Evolutionary conservation across 92 coral and sea anemone genomes (phyloP), one percentile per base, ranked within the genome.

Genomic region (Actinernus sp.): DNA sequence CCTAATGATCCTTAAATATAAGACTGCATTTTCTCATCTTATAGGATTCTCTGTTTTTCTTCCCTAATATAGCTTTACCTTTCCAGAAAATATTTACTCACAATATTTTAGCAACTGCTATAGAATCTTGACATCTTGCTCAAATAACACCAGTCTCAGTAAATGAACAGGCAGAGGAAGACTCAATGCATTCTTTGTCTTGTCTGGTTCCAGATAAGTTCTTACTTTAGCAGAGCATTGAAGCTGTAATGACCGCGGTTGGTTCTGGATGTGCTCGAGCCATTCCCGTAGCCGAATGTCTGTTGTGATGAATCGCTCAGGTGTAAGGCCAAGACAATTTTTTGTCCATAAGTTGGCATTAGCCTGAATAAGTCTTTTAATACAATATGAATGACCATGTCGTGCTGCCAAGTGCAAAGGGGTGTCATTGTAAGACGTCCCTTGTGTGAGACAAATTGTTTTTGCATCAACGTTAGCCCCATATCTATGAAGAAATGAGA

Each of bases 331-430:
- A 39, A 87, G 84, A 49, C 95, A 92, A 73, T 95, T 89, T 65
- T 87, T 87, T 46, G 89, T 88, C 91, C 97, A 95, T 78, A 95
- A 87, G 63, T 88, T 95, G 55, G 97, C 99, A 80, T 89, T 92
- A 20, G 97, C 97, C 76, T 95, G 99, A 14, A 95, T 78, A 49
- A 95, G 99, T 91, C 97, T 91, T 76, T 91, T 83, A 18, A 92
- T 86, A 55, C 94, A 87, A 68, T 74, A 69, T 26, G 75, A 63
- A 70, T 91, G 91, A 37, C 81, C 85, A 68, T 95, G 91, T 54
- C 90, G 51, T 23, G 93, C 87, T 6, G 99, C 99, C 44, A 95
- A 60, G 75, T 95, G 99, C 61, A 95, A 38, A 3, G 99, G 99
- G 11, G 99, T 95, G 74, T 95, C 99, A 77, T 91, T 68, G 55